These are phyloP conservation scores for Spilarctia lutea DNA, from an alignment of 2,888 invertebrate genomes.

Conservation along the genomic window DNA sequence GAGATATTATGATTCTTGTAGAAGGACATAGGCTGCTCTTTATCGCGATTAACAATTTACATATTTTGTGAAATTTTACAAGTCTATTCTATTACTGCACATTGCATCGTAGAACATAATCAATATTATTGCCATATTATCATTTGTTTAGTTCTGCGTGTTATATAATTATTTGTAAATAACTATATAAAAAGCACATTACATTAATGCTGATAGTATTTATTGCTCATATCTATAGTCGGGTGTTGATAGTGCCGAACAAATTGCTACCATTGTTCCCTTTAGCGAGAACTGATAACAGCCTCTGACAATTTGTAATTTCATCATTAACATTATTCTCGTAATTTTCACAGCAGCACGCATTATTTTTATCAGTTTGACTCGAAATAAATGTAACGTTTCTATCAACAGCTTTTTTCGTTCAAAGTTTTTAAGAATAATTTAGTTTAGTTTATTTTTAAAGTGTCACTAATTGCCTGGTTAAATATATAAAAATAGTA, in stretches of 20 bases:
- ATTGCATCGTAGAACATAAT: neutral
- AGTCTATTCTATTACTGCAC: neutral
- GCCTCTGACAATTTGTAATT: slow-evolving; percentile 55
- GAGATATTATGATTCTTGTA: too few relatives aligned
- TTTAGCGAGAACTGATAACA: slow-evolving; percentile 64
- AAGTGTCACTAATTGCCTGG: slow-evolving; percentile 11
- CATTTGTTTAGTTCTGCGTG: neutral
- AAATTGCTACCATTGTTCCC: slow-evolving; percentile 66
- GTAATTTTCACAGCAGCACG: slow-evolving; percentile 30
- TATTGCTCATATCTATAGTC: slow-evolving; percentile 43
- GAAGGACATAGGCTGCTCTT: too few relatives aligned
- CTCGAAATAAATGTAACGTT: slow-evolving; percentile 17
- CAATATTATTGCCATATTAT: neutral
- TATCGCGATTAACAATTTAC: too few relatives aligned
- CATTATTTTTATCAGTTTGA: slow-evolving; percentile 36
- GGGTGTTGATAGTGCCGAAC: slow-evolving; percentile 57
- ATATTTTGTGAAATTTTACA: neutral
- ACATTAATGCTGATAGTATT: slow-evolving; percentile 13
- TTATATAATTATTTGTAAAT: slow-evolving; percentile 10
- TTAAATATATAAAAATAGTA: slow-evolving; percentile 16
- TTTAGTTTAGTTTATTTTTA: slow-evolving; percentile 11
- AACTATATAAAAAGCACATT: slow-evolving; percentile 16
- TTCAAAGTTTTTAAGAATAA: slow-evolving; percentile 3
- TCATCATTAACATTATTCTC: slow-evolving; percentile 38
- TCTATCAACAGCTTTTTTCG: neutral